Evolutionary conservation across 2,113 vertebrate genomes (phyloP), one percentile per base, ranked within the genome.

Genomic region (Engystomops pustulosus): DNA sequence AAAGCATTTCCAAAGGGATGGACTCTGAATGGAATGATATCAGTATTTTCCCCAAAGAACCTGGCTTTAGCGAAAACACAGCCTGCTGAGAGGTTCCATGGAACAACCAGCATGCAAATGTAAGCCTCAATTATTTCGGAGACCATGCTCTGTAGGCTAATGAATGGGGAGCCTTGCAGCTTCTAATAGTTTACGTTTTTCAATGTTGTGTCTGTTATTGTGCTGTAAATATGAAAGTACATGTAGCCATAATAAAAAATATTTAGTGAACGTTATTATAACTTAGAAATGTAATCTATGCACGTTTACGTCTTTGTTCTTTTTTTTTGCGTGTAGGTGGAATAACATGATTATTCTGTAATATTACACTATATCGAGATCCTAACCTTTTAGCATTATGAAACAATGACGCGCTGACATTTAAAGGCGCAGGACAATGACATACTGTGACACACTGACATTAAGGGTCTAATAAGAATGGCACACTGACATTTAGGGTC

Each of bases 1-100:
- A 44, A 76, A 76, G 11, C 18, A 55, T 55, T 23, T 3, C 27
- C 5, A 77, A 38, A 27, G 71, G 71, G 27, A 30, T 34, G 25
- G 70, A 15, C 70, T 30, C 44, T 74, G 11, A 71, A 32, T 74
- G 30, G 7, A 75, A 55, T 76, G 47, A 55, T 30, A 55, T 53
- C 47, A 76, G 4, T 20, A 18, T 76, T 76, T 72, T 76, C 44
- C 72, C 47, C 25, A 30, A 76, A 51, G n/a, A 36, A 55, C 14
- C 72, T 36, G 47, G 8, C 72, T 34, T 18, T 51, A 53, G 72
- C 14, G 32, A 49, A 76, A 76, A 55, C 47, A 55, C 30, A 34
- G 47, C 72, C 72, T 76, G 49, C 47, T 76, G 47, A 34, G 72
- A 76, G 74, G 20, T 36, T 77, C 74, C 74, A 38, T 55, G 49